Evolutionary conservation across 2,888 invertebrate genomes (phyloP), one percentile per base, ranked within the genome.

Genomic region (Papilio gigon): DNA sequence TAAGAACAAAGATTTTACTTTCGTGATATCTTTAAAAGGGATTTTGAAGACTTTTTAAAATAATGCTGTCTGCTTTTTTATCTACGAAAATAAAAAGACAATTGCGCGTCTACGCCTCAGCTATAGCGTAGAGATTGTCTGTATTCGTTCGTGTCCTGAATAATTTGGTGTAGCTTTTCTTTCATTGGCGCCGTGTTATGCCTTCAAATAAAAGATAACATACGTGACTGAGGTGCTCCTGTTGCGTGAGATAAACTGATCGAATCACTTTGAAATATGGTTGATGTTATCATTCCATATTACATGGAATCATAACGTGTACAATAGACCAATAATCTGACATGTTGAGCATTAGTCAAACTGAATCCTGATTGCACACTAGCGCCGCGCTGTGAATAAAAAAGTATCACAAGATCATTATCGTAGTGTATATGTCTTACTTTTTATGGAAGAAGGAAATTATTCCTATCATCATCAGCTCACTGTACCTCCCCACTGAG

Each of bases 31-130:
- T 56, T n/a, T 20, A 30, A 30, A 30, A n/a, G 27, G 17, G 53
- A 30, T 30, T 56, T 56, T 30, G n/a, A 56, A 56, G 27, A 17
- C 9, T 56, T 56, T 30, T 30, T 56, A 56, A 17, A 30, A 56
- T 30, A 30, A 56, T 1, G 9, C 53, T 30, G 53, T 56, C 33
- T 64, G 20, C 50, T 65, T 56, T 64, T 65, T 56, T 65, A 56
- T 42, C 30, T 37, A 40, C 47, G 61, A 53, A 37, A 37, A 47
- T 60, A 66, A 66, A 66, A 47, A 30, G 40, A 56, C 50, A 66
- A 66, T 67, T 67, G 67, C 61, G 53, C 67, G 67, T 61, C 67
- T 67, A 61, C 66, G 66, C 50, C 60, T 25, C 25, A 53, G 67
- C 50, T 61, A 67, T 61, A 61, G 61, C 47, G 67, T 60, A 27